A percentile compares a stretch with the other conserved stretches of the same genome.
Evolutionary conservation across 2,113 vertebrate species (phyloP).

Genomic region (Ophthalmolycus amberensis): DNA sequence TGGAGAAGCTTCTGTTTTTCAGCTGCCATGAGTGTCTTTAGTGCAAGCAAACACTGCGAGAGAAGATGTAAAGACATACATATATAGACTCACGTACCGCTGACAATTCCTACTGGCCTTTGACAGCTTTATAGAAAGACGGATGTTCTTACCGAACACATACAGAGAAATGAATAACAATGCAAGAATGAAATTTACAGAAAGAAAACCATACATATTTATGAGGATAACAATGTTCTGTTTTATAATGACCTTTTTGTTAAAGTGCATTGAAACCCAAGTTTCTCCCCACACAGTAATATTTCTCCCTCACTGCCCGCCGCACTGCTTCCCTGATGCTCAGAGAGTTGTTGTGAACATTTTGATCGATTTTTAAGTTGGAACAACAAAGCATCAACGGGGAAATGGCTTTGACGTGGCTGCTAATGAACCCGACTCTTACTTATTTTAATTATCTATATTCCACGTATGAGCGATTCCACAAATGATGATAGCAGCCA

Average conservation of each 20-base stretch:
- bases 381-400: neutral
- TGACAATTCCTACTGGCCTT: conserved; percentile 2
- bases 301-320: neutral
- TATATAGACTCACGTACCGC: conserved; percentile 15
- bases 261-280: neutral
- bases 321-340: neutral
- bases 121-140: conserved; percentile 28
- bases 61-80: conserved; percentile 19
- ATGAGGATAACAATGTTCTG: neutral
- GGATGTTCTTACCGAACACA: conserved; percentile 4
- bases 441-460: conserved; percentile 5
- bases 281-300: neutral
- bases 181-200: neutral
- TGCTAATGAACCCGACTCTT: neutral
- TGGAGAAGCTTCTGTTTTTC: conserved; percentile 3
- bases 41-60: neutral
- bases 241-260: neutral
- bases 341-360: neutral
- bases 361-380: neutral
- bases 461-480: neutral
- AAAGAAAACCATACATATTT: neutral
- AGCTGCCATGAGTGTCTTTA: neutral
- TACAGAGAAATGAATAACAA: neutral
- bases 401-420: conserved; percentile 1
- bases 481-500: neutral